Conservation (phyloP, 92 coral and sea anemone species). For the Epizoanthus illoricatus region DNA sequence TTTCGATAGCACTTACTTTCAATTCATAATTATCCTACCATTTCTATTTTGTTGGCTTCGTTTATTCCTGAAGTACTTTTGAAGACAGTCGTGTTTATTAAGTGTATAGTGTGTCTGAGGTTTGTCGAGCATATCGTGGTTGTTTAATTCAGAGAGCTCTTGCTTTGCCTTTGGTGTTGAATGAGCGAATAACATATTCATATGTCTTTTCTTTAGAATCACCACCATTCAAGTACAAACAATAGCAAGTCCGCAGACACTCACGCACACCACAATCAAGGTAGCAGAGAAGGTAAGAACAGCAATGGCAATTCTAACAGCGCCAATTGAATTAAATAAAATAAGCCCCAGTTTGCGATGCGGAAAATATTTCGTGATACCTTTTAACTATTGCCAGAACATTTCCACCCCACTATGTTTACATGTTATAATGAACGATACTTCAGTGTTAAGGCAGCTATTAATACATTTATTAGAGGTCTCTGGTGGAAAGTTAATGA, state of each 20-base stretch:
- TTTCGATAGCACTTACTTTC: background rate
- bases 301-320: background rate
- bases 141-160: constrained; percentile 10
- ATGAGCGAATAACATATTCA: constrained; percentile 25
- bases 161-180: constrained; percentile 23
- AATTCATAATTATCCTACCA: constrained; percentile 3
- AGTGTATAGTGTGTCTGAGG: constrained; percentile 2
- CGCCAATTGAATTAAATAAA: background rate
- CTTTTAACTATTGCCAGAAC: constrained; percentile 10
- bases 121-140: constrained; percentile 20
- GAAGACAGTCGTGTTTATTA: constrained; percentile 31
- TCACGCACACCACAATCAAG: constrained; percentile 3
- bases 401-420: constrained; percentile 16
- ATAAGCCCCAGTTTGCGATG: background rate
- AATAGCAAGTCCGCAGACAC: constrained; percentile 21
- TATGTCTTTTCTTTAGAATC: constrained; percentile 14
- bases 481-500: constrained; percentile 7
- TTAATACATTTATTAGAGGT: constrained; percentile 3
- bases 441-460: background rate
- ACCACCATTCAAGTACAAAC: constrained; percentile 23
- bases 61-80: background rate
- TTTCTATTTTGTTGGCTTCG: constrained; percentile 1
- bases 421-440: background rate
- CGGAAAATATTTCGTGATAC: constrained; percentile 11
- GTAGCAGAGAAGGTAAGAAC: constrained; percentile 7